Percentiles rank a stretch among this genome's conserved stretches.
phyloP scores from a whole-genome alignment of 2,888 invertebrate genomes.

The Trachelus iudaicus region DNA sequence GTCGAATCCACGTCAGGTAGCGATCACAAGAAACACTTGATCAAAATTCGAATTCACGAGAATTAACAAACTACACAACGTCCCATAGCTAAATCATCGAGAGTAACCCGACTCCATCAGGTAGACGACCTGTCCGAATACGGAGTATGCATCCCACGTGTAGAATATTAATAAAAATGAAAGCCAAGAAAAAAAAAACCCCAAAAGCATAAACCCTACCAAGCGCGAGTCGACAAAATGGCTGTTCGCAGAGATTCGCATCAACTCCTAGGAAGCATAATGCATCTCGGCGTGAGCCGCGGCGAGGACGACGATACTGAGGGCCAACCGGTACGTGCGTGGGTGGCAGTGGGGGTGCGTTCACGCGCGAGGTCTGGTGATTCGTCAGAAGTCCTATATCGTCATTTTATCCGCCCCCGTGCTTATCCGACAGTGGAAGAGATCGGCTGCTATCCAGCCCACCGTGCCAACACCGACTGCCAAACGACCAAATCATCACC shows the following conservation, averaged over 20 bases:
- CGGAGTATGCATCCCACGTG: background rate
- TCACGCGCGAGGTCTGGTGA: slow-evolving; percentile 38
- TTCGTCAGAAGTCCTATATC: slow-evolving; percentile 5
- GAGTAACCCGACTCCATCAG: background rate
- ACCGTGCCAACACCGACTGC: background rate
- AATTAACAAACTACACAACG: background rate
- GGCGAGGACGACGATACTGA: background rate
- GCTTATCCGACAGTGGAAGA: slow-evolving; percentile 1
- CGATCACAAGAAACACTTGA: background rate
- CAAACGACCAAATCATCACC: background rate
- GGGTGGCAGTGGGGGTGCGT: slow-evolving; percentile 1
- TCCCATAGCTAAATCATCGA: background rate
- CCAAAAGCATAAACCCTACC: background rate
- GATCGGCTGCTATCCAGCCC: background rate
- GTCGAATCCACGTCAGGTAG: background rate
- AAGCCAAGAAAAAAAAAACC: background rate
- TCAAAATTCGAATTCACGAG: background rate
- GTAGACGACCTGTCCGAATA: background rate
- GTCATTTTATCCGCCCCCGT: background rate
- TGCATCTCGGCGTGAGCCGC: background rate
- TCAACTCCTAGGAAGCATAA: background rate
- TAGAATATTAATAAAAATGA: background rate
- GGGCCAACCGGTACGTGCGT: slow-evolving; percentile 9
- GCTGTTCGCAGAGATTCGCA: background rate
- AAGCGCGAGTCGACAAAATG: background rate